Conservation (phyloP, 2,797 vertebrate genomes). For the Yasuhikotakia modesta region DNA sequence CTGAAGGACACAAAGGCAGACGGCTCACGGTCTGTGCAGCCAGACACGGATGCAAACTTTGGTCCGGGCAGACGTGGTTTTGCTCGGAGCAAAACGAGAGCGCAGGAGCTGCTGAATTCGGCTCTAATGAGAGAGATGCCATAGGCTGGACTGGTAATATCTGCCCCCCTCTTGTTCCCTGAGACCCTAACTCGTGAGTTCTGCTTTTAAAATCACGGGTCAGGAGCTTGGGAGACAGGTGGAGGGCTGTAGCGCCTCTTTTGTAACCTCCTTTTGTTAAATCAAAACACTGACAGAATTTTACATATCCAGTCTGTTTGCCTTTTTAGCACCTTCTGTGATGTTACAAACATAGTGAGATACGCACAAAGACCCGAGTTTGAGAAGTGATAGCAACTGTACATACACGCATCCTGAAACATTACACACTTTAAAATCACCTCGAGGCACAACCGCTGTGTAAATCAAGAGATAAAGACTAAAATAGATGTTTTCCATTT, state of each 20-base stretch:
- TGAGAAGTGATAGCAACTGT: not conserved
- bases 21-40: constrained; percentile 5
- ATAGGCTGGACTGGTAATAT: constrained; percentile 66
- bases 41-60: constrained; percentile 17
- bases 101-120: not conserved
- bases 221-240: constrained; percentile 99
- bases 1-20: constrained; percentile 27
- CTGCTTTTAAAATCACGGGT: constrained; percentile 97
- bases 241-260: constrained; percentile 92
- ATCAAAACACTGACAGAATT: not conserved
- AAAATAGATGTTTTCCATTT: not conserved
- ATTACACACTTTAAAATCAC: not conserved
- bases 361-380: not conserved
- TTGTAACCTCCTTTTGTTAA: too few species aligned
- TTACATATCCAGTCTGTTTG: not conserved
- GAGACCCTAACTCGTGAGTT: constrained; percentile 99
- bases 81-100: not conserved
- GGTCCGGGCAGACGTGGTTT: constrained; percentile 5
- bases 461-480: not conserved
- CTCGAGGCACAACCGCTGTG: constrained; percentile 2
- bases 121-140: not conserved
- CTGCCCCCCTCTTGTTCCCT: constrained; percentile 99
- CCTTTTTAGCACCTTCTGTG: not conserved
- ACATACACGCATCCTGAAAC: not conserved
- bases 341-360: not conserved